phyloP scores from a whole-genome alignment of 1,140 invertebrate species.

The Pogonus chalceus region DNA sequence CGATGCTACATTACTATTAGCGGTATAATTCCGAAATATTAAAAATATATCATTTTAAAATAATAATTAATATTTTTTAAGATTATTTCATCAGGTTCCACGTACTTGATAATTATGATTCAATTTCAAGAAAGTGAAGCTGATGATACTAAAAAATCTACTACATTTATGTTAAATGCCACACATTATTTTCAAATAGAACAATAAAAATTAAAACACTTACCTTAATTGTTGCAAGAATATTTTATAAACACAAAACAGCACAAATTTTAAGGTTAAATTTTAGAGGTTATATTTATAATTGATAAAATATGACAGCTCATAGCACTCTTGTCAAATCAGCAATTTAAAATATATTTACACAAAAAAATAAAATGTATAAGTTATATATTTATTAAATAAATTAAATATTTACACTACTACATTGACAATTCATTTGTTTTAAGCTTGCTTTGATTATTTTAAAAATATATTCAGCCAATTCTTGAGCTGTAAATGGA shows the following conservation, averaged over 20 bases:
- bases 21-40: too few species aligned
- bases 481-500: slow-evolving; percentile 41
- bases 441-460: slow-evolving; percentile 37
- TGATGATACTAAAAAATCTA: slow-evolving; percentile 7
- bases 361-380: not conserved
- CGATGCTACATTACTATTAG: slow-evolving; percentile 15
- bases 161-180: too few species aligned
- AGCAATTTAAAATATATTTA: not conserved
- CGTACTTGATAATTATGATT: slow-evolving; percentile 17
- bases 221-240: too few species aligned
- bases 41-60: slow-evolving; percentile 8
- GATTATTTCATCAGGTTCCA: slow-evolving; percentile 13
- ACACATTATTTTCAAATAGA: too few species aligned
- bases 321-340: too few species aligned
- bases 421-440: slow-evolving; percentile 11
- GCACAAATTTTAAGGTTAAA: too few species aligned
- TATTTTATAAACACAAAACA: too few species aligned
- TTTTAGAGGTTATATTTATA: too few species aligned
- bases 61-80: slow-evolving; percentile 8
- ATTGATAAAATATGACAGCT: too few species aligned
- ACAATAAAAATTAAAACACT: too few species aligned
- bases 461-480: slow-evolving; percentile 42
- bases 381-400: not conserved
- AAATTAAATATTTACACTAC: not conserved
- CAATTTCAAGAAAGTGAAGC: slow-evolving; percentile 19